A percentile compares a stretch with the other conserved stretches of the same genome.
These are phyloP conservation scores for Caenorhabditis sp. DNA, from an alignment of 2,888 invertebrate genomes.

Conservation along the genomic window DNA sequence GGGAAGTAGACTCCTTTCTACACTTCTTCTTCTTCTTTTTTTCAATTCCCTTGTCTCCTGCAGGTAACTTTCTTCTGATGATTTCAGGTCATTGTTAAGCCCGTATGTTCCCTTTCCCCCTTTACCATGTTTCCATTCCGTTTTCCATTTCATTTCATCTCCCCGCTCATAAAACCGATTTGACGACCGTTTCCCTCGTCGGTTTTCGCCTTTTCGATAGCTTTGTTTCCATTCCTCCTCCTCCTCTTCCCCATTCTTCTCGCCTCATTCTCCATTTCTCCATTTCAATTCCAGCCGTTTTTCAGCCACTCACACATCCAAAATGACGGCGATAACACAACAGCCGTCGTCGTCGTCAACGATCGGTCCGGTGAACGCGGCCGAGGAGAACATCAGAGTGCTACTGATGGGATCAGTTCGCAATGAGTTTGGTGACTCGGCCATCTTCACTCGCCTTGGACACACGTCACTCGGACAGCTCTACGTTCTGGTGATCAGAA, in stretches of 20 bases:
- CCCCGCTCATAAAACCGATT: slow-evolving; percentile 36
- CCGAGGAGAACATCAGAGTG: slow-evolving; percentile 55
- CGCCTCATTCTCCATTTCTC: slow-evolving; percentile 1
- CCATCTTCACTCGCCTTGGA: slow-evolving; percentile 58
- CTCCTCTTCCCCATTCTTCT: neutral
- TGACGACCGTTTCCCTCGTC: slow-evolving; percentile 25
- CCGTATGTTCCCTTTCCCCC: neutral
- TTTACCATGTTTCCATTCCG: neutral
- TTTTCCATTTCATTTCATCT: slow-evolving; percentile 9
- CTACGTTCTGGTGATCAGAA: slow-evolving; percentile 64
- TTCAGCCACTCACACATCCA: neutral
- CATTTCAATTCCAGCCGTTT: neutral
- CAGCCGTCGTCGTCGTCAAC: slow-evolving; percentile 36
- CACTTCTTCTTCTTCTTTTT: slow-evolving; percentile 12
- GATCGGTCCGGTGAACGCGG: neutral
- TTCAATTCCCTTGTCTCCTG: slow-evolving; percentile 7
- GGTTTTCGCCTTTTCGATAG: slow-evolving; percentile 6
- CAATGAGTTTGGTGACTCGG: slow-evolving; percentile 59
- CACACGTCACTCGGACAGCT: slow-evolving; percentile 68
- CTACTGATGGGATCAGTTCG: slow-evolving; percentile 58
- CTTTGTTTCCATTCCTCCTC: slow-evolving; percentile 2
- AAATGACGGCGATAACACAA: slow-evolving; percentile 26
- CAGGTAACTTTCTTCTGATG: neutral
- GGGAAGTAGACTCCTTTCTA: neutral
- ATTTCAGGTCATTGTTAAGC: neutral